phyloP scores from a whole-genome alignment of 1,140 invertebrate genomes.

The Dysdera silvatica region DNA sequence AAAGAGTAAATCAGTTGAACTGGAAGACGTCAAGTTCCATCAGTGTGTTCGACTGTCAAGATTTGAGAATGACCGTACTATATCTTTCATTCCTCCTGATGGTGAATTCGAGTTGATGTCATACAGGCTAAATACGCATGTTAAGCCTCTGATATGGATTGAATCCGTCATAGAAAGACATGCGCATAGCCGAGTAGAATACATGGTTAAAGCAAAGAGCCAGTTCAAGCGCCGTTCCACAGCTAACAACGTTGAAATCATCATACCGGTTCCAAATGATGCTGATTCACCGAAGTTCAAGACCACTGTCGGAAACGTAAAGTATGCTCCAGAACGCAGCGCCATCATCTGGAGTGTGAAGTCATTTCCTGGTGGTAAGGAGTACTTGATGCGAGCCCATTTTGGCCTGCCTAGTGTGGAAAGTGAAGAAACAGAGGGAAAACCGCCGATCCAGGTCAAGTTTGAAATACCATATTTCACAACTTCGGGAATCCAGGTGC shows the following conservation, averaged over 20 bases:
- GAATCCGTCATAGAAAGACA: slow-evolving; percentile 99
- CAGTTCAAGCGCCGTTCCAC: slow-evolving; percentile 97
- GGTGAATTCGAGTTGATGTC: slow-evolving; percentile 99
- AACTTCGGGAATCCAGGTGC: slow-evolving; percentile 94
- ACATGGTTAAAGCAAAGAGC: slow-evolving; percentile 99
- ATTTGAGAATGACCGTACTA: slow-evolving; percentile 98
- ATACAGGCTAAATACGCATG: slow-evolving; percentile 93
- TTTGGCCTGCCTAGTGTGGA: slow-evolving; percentile 97
- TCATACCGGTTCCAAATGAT: slow-evolving; percentile 96
- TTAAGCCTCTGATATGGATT: slow-evolving; percentile 98
- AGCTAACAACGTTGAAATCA: slow-evolving; percentile 98
- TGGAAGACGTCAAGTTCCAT: slow-evolving; percentile 99
- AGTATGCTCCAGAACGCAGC: slow-evolving; percentile 95
- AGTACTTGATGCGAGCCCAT: slow-evolving; percentile 97
- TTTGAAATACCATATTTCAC: slow-evolving; percentile 99
- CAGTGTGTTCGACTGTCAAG: slow-evolving; percentile 94
- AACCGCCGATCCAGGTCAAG: slow-evolving; percentile 96
- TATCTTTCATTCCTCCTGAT: slow-evolving; percentile 98
- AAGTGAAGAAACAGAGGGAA: slow-evolving; percentile 90
- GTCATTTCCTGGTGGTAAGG: slow-evolving; percentile 98
- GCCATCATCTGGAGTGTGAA: slow-evolving; percentile 99
- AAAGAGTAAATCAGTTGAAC: slow-evolving; percentile 96
- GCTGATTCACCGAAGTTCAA: slow-evolving; percentile 99
- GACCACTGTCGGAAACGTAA: slow-evolving; percentile 94
- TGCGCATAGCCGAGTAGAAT: slow-evolving; percentile 94